Evolutionary conservation across 2,113 vertebrate species (phyloP), one percentile per base, ranked within the genome.

Genomic region (Excalfactoria chinensis): DNA sequence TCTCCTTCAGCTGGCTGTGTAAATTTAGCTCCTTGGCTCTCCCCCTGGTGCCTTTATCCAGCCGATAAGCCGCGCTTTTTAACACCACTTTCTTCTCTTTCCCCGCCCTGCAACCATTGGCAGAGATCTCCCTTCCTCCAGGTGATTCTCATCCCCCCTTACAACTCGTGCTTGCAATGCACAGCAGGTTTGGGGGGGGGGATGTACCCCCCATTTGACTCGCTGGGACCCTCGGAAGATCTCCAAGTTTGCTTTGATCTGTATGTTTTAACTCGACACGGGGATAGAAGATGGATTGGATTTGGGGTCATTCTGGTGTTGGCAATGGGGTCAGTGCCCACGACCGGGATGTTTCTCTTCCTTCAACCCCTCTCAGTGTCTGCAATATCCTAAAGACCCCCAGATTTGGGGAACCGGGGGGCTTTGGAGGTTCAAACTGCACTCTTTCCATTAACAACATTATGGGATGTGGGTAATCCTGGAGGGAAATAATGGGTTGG

Each of bases 381-480:
- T 17, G 35, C 60, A 26, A 35, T 9, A 8, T 25, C 23, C 34
- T 35, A 37, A 26, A 26, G 10, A 11, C 23, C 25, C 16, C 6
- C 10, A 8, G 25, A 5, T 63, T 63, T 40, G 11, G 35, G 56
- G 34, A 13, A 8, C 16, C n/a, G 3, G 67, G 67, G 48, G 16
- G n/a, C 18, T 49, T 68, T 35, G n/a, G 16, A 5, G 21, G 4
- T 17, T 19, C 34, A 10, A 14, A 12, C 6, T 1, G 5, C 6
- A 6, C 13, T 3, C 44, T 19, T 40, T 44, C 26, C 28, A 6
- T 5, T 5, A 1, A 0, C 7, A 3, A 1, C 10, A 0, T 30
- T 0, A 0, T 3, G 12, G 5, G 17, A 19, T 5, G 34, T 3
- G 25, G 58, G 56, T 30, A 11, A 16, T 46, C n/a, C 32, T 35